phyloP scores from a whole-genome alignment of 2,888 invertebrate species.

The Eupelmus urozonus region DNA sequence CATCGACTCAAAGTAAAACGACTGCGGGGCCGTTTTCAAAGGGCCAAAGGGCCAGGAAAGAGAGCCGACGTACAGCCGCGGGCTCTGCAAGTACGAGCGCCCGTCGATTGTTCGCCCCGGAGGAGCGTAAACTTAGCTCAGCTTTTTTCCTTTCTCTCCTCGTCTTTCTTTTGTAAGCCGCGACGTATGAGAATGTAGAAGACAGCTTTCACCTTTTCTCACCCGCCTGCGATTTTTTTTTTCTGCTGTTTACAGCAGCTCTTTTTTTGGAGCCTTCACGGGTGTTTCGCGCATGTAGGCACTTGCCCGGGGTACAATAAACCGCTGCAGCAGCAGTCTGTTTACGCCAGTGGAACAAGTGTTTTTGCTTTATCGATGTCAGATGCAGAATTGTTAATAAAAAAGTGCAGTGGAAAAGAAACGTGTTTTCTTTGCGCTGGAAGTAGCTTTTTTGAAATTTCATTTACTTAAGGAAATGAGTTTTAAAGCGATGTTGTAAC shows the following conservation, averaged over 20 bases:
- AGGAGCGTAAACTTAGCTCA: slow-evolving; percentile 38
- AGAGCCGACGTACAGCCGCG: slow-evolving; percentile 6
- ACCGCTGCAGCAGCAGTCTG: background rate
- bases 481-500: no score
- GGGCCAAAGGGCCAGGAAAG: slow-evolving; percentile 19
- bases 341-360: no score
- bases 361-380: no score
- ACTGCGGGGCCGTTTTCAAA: slow-evolving; percentile 20
- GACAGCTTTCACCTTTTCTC: slow-evolving; percentile 5
- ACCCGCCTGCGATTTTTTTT: slow-evolving; percentile 1
- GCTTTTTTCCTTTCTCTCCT: background rate
- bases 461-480: no score
- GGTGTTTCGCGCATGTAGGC: no score
- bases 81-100: slow-evolving; percentile 22
- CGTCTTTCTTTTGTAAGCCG: slow-evolving; percentile 7
- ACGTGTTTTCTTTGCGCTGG: no score
- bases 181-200: background rate
- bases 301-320: no score
- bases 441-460: no score
- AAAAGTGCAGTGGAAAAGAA: no score
- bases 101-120: background rate
- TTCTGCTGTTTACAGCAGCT: background rate
- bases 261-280: background rate
- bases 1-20: slow-evolving; percentile 41
- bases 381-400: no score